A percentile compares a stretch with the other conserved stretches of the same genome.
phyloP scores from a whole-genome alignment of 2,797 vertebrate genomes.

The Emys orbicularis region DNA sequence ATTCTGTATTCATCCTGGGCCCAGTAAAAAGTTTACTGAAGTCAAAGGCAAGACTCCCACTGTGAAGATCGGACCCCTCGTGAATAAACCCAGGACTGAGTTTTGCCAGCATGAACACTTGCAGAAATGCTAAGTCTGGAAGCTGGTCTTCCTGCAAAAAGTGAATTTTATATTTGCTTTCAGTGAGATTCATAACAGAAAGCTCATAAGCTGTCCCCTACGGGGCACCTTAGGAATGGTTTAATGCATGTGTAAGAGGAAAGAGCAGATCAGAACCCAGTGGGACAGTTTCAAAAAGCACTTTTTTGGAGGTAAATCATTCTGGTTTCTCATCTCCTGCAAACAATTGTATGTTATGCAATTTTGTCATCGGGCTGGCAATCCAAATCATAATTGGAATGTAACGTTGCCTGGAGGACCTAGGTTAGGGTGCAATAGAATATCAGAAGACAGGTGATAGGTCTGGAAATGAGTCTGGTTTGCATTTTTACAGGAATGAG shows the following conservation, averaged over 20 bases:
- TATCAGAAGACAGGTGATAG: fast-evolving
- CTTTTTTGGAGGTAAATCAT: fast-evolving
- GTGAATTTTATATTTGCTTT: background rate
- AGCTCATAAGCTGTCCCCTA: background rate
- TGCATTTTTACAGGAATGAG: background rate
- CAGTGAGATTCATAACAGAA: fast-evolving
- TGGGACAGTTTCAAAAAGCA: background rate
- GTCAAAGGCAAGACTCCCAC: background rate
- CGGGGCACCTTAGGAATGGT: background rate
- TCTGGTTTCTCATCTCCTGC: fast-evolving
- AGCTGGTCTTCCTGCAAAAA: background rate
- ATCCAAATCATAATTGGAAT: fast-evolving
- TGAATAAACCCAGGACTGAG: fast-evolving
- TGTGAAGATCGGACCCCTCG: fast-evolving
- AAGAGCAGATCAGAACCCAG: background rate
- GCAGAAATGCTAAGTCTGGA: fast-evolving
- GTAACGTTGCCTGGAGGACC: background rate
- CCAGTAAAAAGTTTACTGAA: fast-evolving
- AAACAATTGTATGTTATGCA: fast-evolving
- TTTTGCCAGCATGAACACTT: background rate
- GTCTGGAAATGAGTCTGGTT: background rate
- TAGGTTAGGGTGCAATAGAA: fast-evolving
- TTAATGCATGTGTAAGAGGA: background rate
- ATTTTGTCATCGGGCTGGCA: fast-evolving
- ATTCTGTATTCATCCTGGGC: fast-evolving